phyloP scores from a whole-genome alignment of 1,140 invertebrate genomes.

The Apis mellifera region DNA sequence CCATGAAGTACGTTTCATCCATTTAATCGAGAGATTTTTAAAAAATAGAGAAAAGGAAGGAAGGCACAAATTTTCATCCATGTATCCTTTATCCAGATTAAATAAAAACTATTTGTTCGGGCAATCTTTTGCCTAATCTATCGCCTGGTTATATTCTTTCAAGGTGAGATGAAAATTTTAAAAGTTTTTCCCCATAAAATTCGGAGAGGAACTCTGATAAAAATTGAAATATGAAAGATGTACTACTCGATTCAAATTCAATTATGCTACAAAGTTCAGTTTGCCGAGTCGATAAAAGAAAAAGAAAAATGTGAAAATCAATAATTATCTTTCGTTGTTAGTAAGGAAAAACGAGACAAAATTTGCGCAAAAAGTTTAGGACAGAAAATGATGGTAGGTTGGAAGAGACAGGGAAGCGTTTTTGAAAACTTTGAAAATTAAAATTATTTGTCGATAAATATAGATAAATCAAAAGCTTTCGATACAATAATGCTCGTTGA shows the following conservation, averaged over 20 bases:
- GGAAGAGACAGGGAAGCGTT: not conserved
- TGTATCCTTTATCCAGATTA: no score
- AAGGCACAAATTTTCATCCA: no score
- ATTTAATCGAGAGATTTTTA: no score
- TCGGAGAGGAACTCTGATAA: not conserved
- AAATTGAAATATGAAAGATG: conserved; percentile 7
- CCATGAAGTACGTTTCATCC: no score
- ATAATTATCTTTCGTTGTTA: conserved; percentile 34
- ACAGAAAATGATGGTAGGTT: not conserved
- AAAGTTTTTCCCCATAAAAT: not conserved
- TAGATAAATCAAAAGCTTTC: conserved; percentile 25
- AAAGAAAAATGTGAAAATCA: conserved; percentile 2
- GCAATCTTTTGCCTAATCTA: no score
- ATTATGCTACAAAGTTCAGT: conserved; percentile 1
- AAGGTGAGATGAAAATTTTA: not conserved
- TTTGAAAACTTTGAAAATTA: conserved; percentile 39
- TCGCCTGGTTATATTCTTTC: conserved; percentile 41
- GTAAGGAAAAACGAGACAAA: not conserved
- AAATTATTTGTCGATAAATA: conserved; percentile 50
- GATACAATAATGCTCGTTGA: not conserved
- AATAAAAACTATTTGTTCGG: no score
- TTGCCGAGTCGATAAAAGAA: not conserved
- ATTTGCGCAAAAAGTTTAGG: not conserved
- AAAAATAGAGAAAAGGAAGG: no score
- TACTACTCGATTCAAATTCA: conserved; percentile 11